Conservation (phyloP, 2,113 vertebrate species). For the Heloderma charlesbogerti region DNA sequence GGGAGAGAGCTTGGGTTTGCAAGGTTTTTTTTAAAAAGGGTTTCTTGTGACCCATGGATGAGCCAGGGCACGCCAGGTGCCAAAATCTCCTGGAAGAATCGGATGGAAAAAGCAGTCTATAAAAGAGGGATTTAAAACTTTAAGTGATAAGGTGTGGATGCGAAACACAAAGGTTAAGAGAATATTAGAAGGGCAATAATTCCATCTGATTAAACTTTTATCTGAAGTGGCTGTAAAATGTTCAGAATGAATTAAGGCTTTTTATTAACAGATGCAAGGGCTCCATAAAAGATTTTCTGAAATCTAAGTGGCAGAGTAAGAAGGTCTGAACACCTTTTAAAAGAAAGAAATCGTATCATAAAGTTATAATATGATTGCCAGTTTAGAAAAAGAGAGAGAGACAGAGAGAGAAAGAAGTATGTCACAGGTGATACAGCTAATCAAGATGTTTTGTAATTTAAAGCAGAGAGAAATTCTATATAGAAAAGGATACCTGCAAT, state of each 20-base stretch:
- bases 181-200: slow-evolving; percentile 74
- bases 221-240: slow-evolving; percentile 69
- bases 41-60: slow-evolving; percentile 53
- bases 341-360: slow-evolving; percentile 56
- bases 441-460: slow-evolving; percentile 51
- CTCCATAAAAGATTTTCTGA: slow-evolving; percentile 62
- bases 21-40: slow-evolving; percentile 36
- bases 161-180: slow-evolving; percentile 76
- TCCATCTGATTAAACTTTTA: slow-evolving; percentile 79
- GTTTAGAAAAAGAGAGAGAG: slow-evolving; percentile 27
- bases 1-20: background rate
- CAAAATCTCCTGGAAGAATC: slow-evolving; percentile 51
- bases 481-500: background rate
- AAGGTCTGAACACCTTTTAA: slow-evolving; percentile 49
- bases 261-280: slow-evolving; percentile 67
- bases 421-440: slow-evolving; percentile 57
- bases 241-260: slow-evolving; percentile 68
- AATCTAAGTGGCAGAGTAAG: slow-evolving; percentile 53
- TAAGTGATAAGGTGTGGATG: slow-evolving; percentile 67
- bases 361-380: slow-evolving; percentile 70
- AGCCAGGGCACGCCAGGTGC: background rate
- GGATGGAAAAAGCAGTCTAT: slow-evolving; percentile 60
- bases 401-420: slow-evolving; percentile 64
- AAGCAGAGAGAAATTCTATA: background rate
- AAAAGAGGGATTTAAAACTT: slow-evolving; percentile 73